Percentiles rank a stretch among this genome's conserved stretches.
These are phyloP conservation scores for Microctonus brassicae DNA, from an alignment of 2,888 invertebrate genomes.

Conservation along the genomic window DNA sequence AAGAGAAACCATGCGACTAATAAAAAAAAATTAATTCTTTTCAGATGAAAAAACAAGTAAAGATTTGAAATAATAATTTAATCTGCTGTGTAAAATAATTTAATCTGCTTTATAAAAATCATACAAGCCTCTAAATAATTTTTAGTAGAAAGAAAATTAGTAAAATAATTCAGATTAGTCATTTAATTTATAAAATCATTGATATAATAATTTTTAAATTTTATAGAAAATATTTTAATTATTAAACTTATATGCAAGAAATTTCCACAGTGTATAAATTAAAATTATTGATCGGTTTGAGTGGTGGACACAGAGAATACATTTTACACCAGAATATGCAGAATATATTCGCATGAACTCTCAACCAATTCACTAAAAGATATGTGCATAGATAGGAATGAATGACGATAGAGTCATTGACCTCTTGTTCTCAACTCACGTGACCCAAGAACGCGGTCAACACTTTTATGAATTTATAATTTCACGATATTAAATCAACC, in stretches of 20 bases:
- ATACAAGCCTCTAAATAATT: too few species aligned
- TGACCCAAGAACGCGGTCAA: background rate
- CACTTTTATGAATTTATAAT: background rate
- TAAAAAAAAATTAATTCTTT: too few species aligned
- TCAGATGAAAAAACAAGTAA: too few species aligned
- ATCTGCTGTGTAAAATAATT: too few species aligned
- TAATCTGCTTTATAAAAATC: too few species aligned
- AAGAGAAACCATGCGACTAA: too few species aligned
- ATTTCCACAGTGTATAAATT: background rate
- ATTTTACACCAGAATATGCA: background rate
- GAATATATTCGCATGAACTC: conserved; percentile 1
- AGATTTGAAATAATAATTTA: too few species aligned
- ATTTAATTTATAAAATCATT: too few species aligned
- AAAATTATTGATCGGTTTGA: background rate
- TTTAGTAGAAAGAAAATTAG: too few species aligned
- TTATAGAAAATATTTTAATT: background rate
- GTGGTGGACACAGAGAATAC: background rate
- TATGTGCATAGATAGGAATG: conserved; percentile 32
- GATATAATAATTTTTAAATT: too few species aligned
- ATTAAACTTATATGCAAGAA: background rate
- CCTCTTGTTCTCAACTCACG: conserved; percentile 6
- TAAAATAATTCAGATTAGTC: too few species aligned
- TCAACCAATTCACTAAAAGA: conserved; percentile 7
- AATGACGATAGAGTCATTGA: conserved; percentile 22
- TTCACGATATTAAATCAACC: background rate